Evolutionary conservation across 2,888 invertebrate genomes (phyloP).

Genomic region (Thysanoteuthis rhombus): DNA sequence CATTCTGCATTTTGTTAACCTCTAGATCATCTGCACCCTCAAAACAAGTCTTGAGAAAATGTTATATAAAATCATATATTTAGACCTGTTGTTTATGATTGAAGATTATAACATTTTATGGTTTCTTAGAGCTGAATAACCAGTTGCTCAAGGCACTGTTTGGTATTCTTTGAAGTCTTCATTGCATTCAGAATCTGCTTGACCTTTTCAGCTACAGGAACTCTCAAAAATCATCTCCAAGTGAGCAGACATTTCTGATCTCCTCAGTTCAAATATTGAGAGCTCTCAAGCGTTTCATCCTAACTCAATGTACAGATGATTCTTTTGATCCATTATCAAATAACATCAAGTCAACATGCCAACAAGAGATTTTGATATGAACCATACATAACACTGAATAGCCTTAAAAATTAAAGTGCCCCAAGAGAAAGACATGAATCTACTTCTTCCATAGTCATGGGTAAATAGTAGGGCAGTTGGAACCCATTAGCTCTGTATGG

Average conservation of each 20-base stretch:
- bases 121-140: too few species aligned
- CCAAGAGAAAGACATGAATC: too few species aligned
- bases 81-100: too few species aligned
- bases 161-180: neutral
- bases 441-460: too few species aligned
- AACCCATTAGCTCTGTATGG: too few species aligned
- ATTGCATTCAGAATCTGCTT: neutral
- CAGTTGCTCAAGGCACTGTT: neutral
- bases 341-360: neutral
- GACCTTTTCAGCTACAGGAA: neutral
- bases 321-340: neutral
- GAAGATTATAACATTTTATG: too few species aligned
- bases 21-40: too few species aligned
- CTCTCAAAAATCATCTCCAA: neutral
- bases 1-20: too few species aligned
- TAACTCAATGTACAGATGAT: neutral
- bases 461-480: too few species aligned
- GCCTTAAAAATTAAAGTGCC: too few species aligned
- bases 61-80: too few species aligned
- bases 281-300: neutral
- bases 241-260: neutral
- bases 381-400: neutral
- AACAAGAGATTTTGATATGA: neutral
- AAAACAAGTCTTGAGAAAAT: too few species aligned
- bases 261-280: neutral